Base-by-base conservation (phyloP, 2,797 vertebrate genomes). In the Alca torda region DNA sequence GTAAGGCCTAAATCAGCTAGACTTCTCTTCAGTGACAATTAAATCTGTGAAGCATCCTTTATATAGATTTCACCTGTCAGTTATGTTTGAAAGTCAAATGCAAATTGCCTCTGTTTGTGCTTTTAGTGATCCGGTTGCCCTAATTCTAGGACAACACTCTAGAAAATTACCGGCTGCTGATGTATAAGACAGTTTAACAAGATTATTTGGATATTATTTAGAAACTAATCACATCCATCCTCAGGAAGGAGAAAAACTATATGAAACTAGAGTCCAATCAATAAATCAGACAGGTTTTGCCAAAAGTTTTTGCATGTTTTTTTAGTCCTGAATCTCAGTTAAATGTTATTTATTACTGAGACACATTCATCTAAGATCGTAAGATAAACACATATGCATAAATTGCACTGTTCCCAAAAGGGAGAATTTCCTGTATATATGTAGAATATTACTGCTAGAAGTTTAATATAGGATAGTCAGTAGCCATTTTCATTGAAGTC, bases 41-140 rank as follows among this genome's bases (percentile, higher is more conserved):
- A 91, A 84, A 93, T 79, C 64, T 48, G 35, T 28, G 46, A 72
- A 86, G 16, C n/a, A 28, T 79, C 14, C 37, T 54, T 92, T 91
- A 46, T 81, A 84, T 69, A 77, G n/a, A 67, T 68, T 95, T 95
- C 51, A 65, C 12, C 13, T 35, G 30, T 87, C 46, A 37, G 12
- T 87, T 81, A 87, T 39, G 10, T 94, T 65, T 95, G 61, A 92
- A 97, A 93, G 33, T 88, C 69, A 89, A 94, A 94, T 57, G 77
- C 16, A 81, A 74, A 90, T 93, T 89, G 16, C 6, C 7, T 67
- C 15, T 84, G 16, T 67, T 73, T 82, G n/a, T 80, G 11, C 5
- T 84, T 91, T 84, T 81, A 21, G 7, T 91, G 70, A 75, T 74
- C 53, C 61, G 13, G 25, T 80, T 87, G 16, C 12, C 60, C 37